Base-by-base conservation (phyloP, 2,113 vertebrate genomes). In the Jaculus jaculus region DNA sequence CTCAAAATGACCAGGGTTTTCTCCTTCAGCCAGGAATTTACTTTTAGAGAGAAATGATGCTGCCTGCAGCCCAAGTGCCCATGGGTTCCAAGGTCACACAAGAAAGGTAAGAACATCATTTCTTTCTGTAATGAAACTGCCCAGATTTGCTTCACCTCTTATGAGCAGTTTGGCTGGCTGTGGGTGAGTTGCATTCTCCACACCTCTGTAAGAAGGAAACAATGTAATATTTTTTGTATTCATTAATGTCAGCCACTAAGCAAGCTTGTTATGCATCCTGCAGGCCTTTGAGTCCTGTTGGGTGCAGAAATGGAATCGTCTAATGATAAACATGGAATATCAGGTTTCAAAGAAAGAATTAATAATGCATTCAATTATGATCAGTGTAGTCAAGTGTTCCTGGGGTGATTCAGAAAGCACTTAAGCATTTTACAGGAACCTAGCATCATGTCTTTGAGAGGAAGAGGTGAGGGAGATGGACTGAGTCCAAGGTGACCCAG, bases 391-490 rank as follows among this genome's bases (percentile, higher is more conserved):
- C 71, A 92, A 96, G 96, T 94, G 95, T 96, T 96, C 95, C 87
- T 96, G 92, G 94, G 90, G 96, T 95, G 96, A 96, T 90, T 96
- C 93, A 96, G 88, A 96, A 95, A 96, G 96, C 97, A 96, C 94
- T 96, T 95, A 97, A 87, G 93, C 93, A 72, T 95, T 95, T 97
- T 96, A 95, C 95, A 94, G 95, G 95, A 96, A 97, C 65, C 69
- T 39, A 74, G 71, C 87, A 85, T 95, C 83, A 85, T 20, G 66
- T 78, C 68, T 94, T 79, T 92, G 86, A 91, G 80, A 96, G 90
- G 95, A 96, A 96, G 83, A 90, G 77, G 87, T 74, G 90, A 96
- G 63, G 86, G 23, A 80, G 68, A 65, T 91, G 80, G 86, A 88
- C 1, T 4, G n/a, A 77, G 51, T 80, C 90, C 95, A 96, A 7